Conservation (phyloP, 2,888 invertebrate species). For the Anodontia alba region DNA sequence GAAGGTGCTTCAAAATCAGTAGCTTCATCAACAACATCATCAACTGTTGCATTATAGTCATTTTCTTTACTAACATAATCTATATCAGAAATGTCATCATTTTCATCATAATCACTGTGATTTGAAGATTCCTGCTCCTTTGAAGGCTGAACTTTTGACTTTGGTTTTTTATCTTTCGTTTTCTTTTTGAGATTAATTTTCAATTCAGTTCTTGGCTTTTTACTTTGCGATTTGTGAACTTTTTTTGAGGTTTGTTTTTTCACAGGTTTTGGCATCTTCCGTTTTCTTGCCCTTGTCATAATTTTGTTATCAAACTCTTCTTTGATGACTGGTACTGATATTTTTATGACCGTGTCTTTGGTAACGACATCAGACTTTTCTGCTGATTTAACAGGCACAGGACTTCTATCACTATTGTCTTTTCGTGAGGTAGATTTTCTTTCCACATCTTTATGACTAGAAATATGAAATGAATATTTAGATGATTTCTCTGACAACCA, state of each 20-base stretch:
- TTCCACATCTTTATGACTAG: background rate
- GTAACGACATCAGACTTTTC: background rate
- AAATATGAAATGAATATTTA: background rate
- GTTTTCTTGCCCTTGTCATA: constrained; percentile 5
- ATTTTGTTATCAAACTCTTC: background rate
- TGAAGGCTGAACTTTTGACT: background rate
- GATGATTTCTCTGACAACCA: background rate
- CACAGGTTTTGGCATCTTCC: background rate
- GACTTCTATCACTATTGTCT: background rate
- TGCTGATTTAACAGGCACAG: background rate
- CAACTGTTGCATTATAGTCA: background rate
- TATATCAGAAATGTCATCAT: background rate
- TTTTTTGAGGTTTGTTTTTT: background rate
- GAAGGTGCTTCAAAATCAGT: background rate
- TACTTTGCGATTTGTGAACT: background rate
- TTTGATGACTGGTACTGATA: background rate
- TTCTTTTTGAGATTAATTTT: background rate
- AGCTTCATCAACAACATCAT: background rate
- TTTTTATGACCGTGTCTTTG: background rate
- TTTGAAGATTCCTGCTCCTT: background rate
- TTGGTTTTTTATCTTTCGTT: background rate
- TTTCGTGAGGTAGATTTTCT: background rate
- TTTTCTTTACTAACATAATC: background rate
- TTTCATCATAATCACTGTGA: background rate
- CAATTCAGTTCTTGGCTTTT: background rate